Evolutionary conservation across 2,113 vertebrate genomes (phyloP).

Genomic region (human): GRCh38 chr13:85967501-85968000

Average conservation of each 20-base stretch:
- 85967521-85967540: too few relatives aligned
- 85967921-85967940: neutral
- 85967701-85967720: neutral
- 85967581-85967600: neutral
- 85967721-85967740: neutral
- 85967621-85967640: neutral
- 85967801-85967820: neutral
- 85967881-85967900: neutral
- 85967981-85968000: neutral
- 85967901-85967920: neutral
- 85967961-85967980: neutral
- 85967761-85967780: neutral
- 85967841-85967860: neutral
- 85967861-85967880: neutral
- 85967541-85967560: too few relatives aligned
- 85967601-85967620: neutral
- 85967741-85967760: neutral
- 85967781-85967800: neutral
- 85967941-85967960: neutral
- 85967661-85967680: neutral
- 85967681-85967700: neutral
- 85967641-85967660: neutral
- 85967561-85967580: too few relatives aligned
- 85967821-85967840: neutral
- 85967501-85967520: too few relatives aligned